phyloP scores from a whole-genome alignment of 2,113 vertebrate genomes.

The Ictalurus punctatus region DNA sequence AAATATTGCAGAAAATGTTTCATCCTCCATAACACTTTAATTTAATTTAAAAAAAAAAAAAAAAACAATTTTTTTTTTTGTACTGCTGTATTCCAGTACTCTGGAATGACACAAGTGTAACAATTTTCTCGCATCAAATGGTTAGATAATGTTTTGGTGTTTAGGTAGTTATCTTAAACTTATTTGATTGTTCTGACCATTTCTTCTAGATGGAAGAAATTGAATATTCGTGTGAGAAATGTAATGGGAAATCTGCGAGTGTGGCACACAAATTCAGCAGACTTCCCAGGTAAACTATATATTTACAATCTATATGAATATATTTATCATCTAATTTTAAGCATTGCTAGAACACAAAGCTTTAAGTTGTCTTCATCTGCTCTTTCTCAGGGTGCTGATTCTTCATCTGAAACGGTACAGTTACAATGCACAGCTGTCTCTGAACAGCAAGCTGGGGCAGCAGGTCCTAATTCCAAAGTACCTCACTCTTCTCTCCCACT shows the following conservation, averaged over 20 bases:
- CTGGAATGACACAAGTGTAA: not conserved
- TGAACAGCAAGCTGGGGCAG: constrained; percentile 96
- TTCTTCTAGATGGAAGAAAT: constrained; percentile 87
- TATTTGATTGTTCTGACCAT: constrained; percentile 25
- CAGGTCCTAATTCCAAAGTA: constrained; percentile 94
- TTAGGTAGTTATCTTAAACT: not conserved
- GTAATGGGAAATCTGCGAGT: constrained; percentile 87
- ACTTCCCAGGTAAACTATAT: constrained; percentile 82
- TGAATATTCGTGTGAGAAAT: constrained; percentile 98
- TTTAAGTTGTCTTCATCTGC: constrained; percentile 5
- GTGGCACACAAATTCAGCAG: constrained; percentile 96
- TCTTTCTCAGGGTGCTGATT: constrained; percentile 84
- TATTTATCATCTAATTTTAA: not conserved
- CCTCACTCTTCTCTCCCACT: constrained; percentile 89
- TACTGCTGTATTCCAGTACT: not conserved
- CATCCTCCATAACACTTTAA: not conserved
- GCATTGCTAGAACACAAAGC: not conserved
- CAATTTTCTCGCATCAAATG: not conserved
- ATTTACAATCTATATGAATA: not conserved
- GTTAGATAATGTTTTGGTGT: not conserved
- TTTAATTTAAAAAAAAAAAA: too few species aligned
- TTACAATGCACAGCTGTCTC: constrained; percentile 91
- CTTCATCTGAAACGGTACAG: constrained; percentile 97
- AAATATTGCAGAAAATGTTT: not conserved
- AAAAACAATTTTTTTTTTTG: too few species aligned